These are phyloP conservation scores for Neoseiulus cucumeris DNA, from an alignment of 1,140 invertebrate species.

Conservation along the genomic window DNA sequence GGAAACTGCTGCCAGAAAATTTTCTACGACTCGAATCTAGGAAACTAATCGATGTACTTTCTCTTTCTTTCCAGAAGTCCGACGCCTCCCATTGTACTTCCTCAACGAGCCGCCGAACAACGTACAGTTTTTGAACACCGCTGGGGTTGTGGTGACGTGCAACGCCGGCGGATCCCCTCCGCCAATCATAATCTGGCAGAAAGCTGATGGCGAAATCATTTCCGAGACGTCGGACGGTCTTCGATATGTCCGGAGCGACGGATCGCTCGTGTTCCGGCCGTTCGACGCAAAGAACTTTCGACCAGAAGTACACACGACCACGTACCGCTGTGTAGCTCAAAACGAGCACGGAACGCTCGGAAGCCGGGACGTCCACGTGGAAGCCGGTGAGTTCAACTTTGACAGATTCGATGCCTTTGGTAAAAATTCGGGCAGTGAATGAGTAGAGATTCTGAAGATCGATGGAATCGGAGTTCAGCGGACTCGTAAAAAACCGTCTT, in stretches of 20 bases:
- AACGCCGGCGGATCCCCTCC: slow-evolving; percentile 29
- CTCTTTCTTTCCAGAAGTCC: not conserved
- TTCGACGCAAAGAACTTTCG: slow-evolving; percentile 25
- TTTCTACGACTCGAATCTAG: too few species aligned
- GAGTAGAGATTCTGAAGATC: too few species aligned
- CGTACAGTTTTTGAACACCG: slow-evolving; percentile 28
- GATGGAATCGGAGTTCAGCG: too few species aligned
- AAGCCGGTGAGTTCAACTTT: slow-evolving; percentile 42
- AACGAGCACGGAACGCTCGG: slow-evolving; percentile 54
- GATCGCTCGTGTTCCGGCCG: slow-evolving; percentile 29
- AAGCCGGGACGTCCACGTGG: slow-evolving; percentile 54
- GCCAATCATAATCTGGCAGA: slow-evolving; percentile 30
- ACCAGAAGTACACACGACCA: slow-evolving; percentile 27
- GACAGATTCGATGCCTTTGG: too few species aligned
- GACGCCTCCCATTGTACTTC: slow-evolving; percentile 19
- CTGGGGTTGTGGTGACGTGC: slow-evolving; percentile 35
- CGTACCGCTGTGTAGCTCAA: slow-evolving; percentile 42
- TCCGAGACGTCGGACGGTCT: slow-evolving; percentile 21
- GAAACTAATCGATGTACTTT: too few species aligned
- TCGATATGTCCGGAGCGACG: slow-evolving; percentile 27
- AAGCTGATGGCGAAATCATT: slow-evolving; percentile 24
- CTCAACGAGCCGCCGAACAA: slow-evolving; percentile 26
- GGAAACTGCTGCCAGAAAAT: too few species aligned
- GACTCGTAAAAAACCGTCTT: too few species aligned
- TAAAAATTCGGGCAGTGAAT: too few species aligned